Base-by-base conservation (phyloP, 2,113 vertebrate genomes). In the Lucifuga dentata region DNA sequence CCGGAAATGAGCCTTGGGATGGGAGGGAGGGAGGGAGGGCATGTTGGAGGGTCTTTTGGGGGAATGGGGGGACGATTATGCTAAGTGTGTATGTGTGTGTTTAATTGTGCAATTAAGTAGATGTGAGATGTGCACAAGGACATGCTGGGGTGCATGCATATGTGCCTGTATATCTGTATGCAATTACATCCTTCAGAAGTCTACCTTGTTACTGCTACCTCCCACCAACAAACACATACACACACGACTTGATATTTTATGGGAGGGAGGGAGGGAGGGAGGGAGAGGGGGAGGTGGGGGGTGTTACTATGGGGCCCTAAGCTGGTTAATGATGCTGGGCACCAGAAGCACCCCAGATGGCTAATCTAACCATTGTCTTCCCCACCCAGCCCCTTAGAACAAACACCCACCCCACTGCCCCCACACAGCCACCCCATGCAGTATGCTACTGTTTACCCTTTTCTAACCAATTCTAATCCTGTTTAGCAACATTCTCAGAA, bases 281-380 rank as follows among this genome's bases (percentile, higher is more conserved):
- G 12, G 7, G 12, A 4, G 12, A 32, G 39, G 23, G 20, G 11
- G 57, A 5, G 51, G 64, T 60, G 72, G 75, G 75, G 81, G 83
- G 64, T 83, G 78, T 81, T 75, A 80, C 86, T 71, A 77, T 84
- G 86, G 86, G 73, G 84, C 76, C 83, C 89, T 92, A 90, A 91
- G 81, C 90, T 81, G 76, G 81, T 91, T 92, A 91, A 92, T 91
- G 79, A 88, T 44, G 78, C 63, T 36, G 70, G 84, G 79, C 87
- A 89, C 83, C 90, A 86, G 86, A 85, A 90, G 87, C 81, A 81
- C 79, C 89, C 89, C 91, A 94, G 93, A 93, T 92, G 89, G 91
- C 91, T 94, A 93, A 94, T 93, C 93, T 93, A 92, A 68, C 85
- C 73, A 90, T 93, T 93, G 90, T 93, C 86, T 91, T 89, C 73